phyloP scores from a whole-genome alignment of 2,888 invertebrate species.

The Lithophane semibrunnea region DNA sequence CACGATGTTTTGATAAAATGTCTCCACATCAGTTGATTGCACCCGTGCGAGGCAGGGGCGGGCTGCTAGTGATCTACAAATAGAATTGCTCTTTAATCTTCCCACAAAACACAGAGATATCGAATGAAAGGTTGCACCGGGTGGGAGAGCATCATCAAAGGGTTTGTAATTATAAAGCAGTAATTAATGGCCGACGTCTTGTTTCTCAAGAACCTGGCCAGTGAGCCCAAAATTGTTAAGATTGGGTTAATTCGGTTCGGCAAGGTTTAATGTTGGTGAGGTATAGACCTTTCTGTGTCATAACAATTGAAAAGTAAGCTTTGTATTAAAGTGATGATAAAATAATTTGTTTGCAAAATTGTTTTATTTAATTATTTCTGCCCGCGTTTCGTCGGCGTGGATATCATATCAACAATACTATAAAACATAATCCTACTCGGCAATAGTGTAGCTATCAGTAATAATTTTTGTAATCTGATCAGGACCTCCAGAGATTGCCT shows the following conservation, averaged over 20 bases:
- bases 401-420: too few relatives aligned
- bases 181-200: slow-evolving; percentile 60
- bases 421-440: too few relatives aligned
- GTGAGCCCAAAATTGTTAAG: slow-evolving; percentile 26
- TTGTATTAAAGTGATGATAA: too few relatives aligned
- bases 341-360: too few relatives aligned
- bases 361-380: too few relatives aligned
- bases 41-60: too few relatives aligned
- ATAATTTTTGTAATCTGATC: too few relatives aligned
- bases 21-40: too few relatives aligned
- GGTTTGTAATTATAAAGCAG: slow-evolving; percentile 39
- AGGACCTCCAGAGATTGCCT: too few relatives aligned
- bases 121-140: slow-evolving; percentile 52
- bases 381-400: too few relatives aligned
- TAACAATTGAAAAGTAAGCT: neutral
- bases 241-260: slow-evolving; percentile 44
- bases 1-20: too few relatives aligned
- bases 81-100: slow-evolving; percentile 15
- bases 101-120: slow-evolving; percentile 45
- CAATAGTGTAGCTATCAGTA: too few relatives aligned
- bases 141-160: slow-evolving; percentile 60
- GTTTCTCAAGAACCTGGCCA: slow-evolving; percentile 46
- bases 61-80: neutral
- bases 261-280: slow-evolving; percentile 15
- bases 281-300: neutral